These are phyloP conservation scores for Hesperia comma DNA, from an alignment of 2,888 invertebrate species.

Conservation along the genomic window DNA sequence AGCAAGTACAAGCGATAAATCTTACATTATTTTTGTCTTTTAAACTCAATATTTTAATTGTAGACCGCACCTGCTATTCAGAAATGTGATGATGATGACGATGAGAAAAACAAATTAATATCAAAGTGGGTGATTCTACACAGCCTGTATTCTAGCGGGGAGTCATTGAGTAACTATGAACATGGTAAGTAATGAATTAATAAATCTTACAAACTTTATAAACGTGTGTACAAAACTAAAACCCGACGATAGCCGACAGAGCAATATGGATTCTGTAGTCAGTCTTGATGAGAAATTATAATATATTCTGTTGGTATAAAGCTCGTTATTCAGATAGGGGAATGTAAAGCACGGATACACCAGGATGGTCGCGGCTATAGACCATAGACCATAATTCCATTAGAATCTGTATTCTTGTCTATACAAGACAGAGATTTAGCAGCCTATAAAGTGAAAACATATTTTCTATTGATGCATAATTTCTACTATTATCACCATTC, in stretches of 20 bases:
- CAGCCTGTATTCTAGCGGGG: constrained; percentile 3
- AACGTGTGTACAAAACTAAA: constrained; percentile 23
- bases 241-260: constrained; percentile 7
- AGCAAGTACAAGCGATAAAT: too few species aligned
- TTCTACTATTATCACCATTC: too few species aligned
- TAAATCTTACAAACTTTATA: constrained; percentile 19
- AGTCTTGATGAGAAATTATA: constrained; percentile 16
- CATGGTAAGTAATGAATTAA: constrained; percentile 1
- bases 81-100: background rate
- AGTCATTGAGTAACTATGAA: background rate
- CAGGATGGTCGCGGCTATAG: background rate
- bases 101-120: constrained; percentile 1
- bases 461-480: too few species aligned
- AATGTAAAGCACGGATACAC: background rate
- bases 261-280: background rate
- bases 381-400: too few species aligned
- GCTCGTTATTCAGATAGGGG: background rate
- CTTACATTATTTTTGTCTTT: too few species aligned
- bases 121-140: background rate
- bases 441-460: too few species aligned
- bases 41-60: background rate
- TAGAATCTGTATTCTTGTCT: too few species aligned
- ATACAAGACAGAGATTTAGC: too few species aligned
- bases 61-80: background rate
- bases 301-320: constrained; percentile 11